Conservation (phyloP, 1,140 invertebrate species). For the Mylabris phalerata region DNA sequence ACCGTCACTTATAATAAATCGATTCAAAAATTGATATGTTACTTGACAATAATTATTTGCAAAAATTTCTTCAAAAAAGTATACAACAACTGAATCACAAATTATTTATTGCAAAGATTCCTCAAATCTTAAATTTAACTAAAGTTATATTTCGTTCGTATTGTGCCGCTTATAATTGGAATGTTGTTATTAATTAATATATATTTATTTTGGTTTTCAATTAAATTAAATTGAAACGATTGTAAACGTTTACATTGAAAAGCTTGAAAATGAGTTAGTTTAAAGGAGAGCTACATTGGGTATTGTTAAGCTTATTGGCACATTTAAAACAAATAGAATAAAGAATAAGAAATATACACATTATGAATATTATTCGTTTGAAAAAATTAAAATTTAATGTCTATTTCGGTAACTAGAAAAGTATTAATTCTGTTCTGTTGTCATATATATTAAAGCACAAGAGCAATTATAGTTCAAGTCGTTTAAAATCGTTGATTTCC, state of each 20-base stretch:
- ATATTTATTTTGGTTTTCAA: too few species aligned
- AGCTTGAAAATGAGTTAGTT: too few species aligned
- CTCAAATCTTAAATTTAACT: background rate
- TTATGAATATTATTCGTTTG: background rate
- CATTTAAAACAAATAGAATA: conserved; percentile 9
- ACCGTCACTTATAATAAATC: conserved; percentile 6
- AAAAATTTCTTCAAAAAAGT: conserved; percentile 8
- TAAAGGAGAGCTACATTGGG: too few species aligned
- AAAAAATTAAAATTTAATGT: background rate
- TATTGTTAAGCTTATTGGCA: conserved; percentile 12
- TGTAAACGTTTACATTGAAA: too few species aligned
- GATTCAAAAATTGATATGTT: conserved; percentile 14
- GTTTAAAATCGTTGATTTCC: conserved; percentile 23
- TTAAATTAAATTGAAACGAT: too few species aligned
- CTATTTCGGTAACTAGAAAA: conserved; percentile 15
- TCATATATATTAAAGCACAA: conserved; percentile 1
- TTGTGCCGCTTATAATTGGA: conserved; percentile 19
- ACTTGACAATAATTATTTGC: conserved; percentile 20
- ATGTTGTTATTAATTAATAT: conserved; percentile 1
- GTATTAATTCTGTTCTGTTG: conserved; percentile 5
- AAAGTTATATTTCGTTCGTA: background rate
- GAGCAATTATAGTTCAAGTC: conserved; percentile 2
- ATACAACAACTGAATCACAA: conserved; percentile 20
- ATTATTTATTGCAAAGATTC: conserved; percentile 17
- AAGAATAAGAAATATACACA: background rate